These are phyloP conservation scores for Taurulus bubalis DNA, from an alignment of 2,113 vertebrate genomes.

Conservation along the genomic window DNA sequence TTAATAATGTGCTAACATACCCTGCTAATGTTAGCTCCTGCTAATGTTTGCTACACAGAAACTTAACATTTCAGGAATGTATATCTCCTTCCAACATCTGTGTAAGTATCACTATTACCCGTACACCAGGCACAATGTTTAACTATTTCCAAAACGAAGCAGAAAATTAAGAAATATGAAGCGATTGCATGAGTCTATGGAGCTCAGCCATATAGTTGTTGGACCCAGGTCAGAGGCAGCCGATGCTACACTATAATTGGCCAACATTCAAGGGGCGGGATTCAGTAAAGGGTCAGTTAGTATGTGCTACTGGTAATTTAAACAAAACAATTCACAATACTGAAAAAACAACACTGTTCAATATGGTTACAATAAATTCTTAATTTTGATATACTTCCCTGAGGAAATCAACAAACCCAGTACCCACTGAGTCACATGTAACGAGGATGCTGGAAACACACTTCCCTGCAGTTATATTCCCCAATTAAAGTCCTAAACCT, in stretches of 20 bases:
- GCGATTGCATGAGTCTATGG: background rate
- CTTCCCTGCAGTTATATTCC: constrained; percentile 3
- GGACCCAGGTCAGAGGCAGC: background rate
- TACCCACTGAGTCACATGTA: background rate
- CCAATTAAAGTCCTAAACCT: background rate
- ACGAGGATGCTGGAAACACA: background rate
- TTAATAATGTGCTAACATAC: background rate
- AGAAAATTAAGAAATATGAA: background rate
- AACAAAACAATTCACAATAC: background rate
- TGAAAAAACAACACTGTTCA: background rate
- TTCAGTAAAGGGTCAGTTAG: background rate
- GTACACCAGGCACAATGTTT: background rate
- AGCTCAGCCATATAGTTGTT: background rate
- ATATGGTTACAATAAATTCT: background rate
- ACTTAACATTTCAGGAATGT: background rate
- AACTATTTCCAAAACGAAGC: background rate
- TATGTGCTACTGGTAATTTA: background rate
- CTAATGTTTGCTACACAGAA: background rate
- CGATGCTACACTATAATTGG: background rate
- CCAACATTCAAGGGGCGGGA: background rate
- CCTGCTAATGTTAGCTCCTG: background rate
- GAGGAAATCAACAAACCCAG: background rate
- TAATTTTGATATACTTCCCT: background rate
- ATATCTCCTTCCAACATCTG: background rate
- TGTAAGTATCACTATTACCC: background rate